Conservation (phyloP, 1,140 invertebrate species). For the Hypothenemus hampei region DNA sequence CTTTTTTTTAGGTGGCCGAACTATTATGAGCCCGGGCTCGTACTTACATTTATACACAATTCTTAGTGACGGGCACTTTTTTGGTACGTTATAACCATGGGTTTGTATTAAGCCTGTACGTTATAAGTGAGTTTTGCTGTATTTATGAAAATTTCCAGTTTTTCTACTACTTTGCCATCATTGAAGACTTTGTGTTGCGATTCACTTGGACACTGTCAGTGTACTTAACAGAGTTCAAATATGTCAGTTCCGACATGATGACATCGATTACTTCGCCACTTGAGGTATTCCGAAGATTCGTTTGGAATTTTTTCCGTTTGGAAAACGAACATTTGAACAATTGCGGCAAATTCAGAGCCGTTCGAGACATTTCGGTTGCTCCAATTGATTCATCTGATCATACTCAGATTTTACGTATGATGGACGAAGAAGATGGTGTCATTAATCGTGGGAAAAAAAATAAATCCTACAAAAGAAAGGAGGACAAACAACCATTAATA, state of each 20-base stretch:
- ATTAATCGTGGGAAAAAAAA: slow-evolving; percentile 53
- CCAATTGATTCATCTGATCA: slow-evolving; percentile 76
- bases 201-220: slow-evolving; percentile 78
- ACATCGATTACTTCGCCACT: slow-evolving; percentile 71
- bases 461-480: slow-evolving; percentile 49
- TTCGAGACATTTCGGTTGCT: slow-evolving; percentile 83
- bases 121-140: no score
- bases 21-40: no score
- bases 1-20: no score
- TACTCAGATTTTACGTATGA: slow-evolving; percentile 63
- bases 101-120: no score
- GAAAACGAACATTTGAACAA: slow-evolving; percentile 95
- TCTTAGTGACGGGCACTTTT: no score
- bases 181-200: slow-evolving; percentile 77
- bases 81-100: no score
- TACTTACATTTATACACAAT: no score
- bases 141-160: no score
- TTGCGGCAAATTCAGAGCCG: slow-evolving; percentile 89
- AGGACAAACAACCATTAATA: slow-evolving; percentile 51
- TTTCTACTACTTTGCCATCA: slow-evolving; percentile 95
- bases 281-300: slow-evolving; percentile 82
- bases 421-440: slow-evolving; percentile 66
- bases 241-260: slow-evolving; percentile 69
- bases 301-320: slow-evolving; percentile 91
- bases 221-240: slow-evolving; percentile 68